These are phyloP conservation scores for Trachymyrmex cornetzi DNA, from an alignment of 1,140 invertebrate genomes.

Conservation along the genomic window DNA sequence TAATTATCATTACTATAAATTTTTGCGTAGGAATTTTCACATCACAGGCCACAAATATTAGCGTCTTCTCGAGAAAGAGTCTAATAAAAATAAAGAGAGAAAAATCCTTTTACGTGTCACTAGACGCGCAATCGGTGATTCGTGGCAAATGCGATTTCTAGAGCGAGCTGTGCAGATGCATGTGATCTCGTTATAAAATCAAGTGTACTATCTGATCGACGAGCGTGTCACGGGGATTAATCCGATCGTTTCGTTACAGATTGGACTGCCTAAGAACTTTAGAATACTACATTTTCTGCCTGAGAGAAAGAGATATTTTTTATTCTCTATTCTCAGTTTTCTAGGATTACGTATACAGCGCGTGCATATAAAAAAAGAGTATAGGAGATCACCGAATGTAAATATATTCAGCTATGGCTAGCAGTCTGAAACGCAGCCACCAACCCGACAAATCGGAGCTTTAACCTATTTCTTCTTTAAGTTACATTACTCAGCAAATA, in stretches of 20 bases:
- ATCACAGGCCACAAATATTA: background rate
- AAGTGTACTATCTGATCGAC: background rate
- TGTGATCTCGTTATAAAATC: slow-evolving; percentile 26
- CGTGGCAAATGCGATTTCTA: slow-evolving; percentile 41
- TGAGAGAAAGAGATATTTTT: background rate
- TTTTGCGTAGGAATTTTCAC: background rate
- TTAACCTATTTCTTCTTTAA: slow-evolving; percentile 74
- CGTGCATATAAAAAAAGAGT: slow-evolving; percentile 28
- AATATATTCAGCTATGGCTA: slow-evolving; percentile 68
- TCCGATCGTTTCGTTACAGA: background rate
- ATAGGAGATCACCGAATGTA: slow-evolving; percentile 47
- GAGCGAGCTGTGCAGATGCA: background rate
- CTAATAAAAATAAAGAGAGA: slow-evolving; percentile 28
- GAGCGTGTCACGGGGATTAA: background rate
- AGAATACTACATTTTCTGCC: background rate
- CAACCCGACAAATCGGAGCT: slow-evolving; percentile 46
- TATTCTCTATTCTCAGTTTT: background rate
- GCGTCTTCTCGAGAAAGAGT: background rate
- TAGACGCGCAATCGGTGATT: slow-evolving; percentile 7
- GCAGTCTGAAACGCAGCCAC: slow-evolving; percentile 59
- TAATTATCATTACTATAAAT: background rate
- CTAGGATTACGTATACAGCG: slow-evolving; percentile 8
- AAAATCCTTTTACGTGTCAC: slow-evolving; percentile 41
- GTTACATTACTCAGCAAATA: slow-evolving; percentile 62
- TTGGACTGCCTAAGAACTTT: background rate